Percentiles rank a stretch among this genome's conserved stretches.
Evolutionary conservation across 1,140 invertebrate genomes (phyloP).

Genomic region (Caerostris darwini): DNA sequence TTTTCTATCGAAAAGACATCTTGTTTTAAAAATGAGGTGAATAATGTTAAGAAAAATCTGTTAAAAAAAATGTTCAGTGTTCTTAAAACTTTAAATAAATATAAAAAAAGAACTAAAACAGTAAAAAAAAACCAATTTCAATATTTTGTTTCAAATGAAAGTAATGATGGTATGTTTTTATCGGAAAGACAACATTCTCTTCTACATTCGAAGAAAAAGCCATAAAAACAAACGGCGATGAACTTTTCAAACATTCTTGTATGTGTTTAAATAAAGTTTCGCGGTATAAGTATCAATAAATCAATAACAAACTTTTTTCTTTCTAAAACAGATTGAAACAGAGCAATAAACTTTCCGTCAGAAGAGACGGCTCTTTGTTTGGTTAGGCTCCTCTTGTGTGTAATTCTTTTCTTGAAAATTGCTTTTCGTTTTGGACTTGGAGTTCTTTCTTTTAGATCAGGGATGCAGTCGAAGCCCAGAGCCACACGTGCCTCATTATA

Average conservation of each 20-base stretch:
- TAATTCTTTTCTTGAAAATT: too few relatives aligned
- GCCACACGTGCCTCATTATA: too few relatives aligned
- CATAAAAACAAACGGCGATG: conserved; percentile 14
- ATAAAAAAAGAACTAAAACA: neutral
- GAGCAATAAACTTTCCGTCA: too few relatives aligned
- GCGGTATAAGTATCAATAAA: conserved; percentile 10
- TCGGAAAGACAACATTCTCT: neutral
- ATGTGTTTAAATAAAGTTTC: neutral
- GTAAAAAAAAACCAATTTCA: neutral
- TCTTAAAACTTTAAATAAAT: neutral
- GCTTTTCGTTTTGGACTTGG: too few relatives aligned
- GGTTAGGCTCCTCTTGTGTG: too few relatives aligned
- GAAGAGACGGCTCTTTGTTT: too few relatives aligned
- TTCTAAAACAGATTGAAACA: neutral
- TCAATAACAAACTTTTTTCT: neutral
- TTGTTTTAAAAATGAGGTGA: too few relatives aligned
- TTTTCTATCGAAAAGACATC: too few relatives aligned
- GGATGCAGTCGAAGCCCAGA: too few relatives aligned
- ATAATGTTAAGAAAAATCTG: too few relatives aligned
- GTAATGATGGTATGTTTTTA: neutral
- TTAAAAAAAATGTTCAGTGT: too few relatives aligned
- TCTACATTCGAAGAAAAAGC: neutral
- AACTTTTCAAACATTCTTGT: neutral
- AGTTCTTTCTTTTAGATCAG: too few relatives aligned
- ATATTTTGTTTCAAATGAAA: neutral